Evolutionary conservation across 23 tunicate genomes (phyloP), one percentile per base, ranked within the genome.

Genomic region (Ciona savignyi): DNA sequence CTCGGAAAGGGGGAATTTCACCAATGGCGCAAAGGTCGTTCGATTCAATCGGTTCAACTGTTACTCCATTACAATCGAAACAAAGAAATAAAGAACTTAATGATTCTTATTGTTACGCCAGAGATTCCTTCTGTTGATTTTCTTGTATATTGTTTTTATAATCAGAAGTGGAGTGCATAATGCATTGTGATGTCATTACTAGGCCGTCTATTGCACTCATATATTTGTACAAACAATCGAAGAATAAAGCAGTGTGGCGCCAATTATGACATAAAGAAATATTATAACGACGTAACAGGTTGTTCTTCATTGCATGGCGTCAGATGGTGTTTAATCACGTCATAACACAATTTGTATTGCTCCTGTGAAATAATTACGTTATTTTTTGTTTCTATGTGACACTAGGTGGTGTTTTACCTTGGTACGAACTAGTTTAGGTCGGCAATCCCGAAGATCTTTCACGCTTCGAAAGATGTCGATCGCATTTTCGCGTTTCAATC

Each of bases 371-470:
- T 25, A 63, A 31, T 15, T 30, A 75, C 48, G 26, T n/a, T 25
- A n/a, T 63, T 9, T 49, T 11, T 15, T 20, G 20, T 49, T 49
- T 49, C 20, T 11, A 49, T 11, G 19, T n/a, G n/a, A n/a, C n/a
- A n/a, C n/a, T n/a, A n/a, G n/a, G n/a, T 49, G 15, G 20, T 49
- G 4, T n/a, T 22, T 62, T 74, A 90, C 97, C 73, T 68, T 64
- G 24, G 81, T 78, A 63, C 74, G 35, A 4, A 91, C 90, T 86
- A 84, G 74, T 25, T 29, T 60, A 3, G 97, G 97, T 2, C 97
- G 70, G 34, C 78, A 80, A 67, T 91, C 97, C 32, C 97, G 51
- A 30, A 85, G 51, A 72, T 91, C 97, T 73, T 91, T 91, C 11
- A 91, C 90, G 11, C 80, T 23, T 9, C 97, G 78, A 63, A 81